Evolutionary conservation across 92 coral and sea anemone genomes (phyloP).

Genomic region (Palythoa heliodiscus): DNA sequence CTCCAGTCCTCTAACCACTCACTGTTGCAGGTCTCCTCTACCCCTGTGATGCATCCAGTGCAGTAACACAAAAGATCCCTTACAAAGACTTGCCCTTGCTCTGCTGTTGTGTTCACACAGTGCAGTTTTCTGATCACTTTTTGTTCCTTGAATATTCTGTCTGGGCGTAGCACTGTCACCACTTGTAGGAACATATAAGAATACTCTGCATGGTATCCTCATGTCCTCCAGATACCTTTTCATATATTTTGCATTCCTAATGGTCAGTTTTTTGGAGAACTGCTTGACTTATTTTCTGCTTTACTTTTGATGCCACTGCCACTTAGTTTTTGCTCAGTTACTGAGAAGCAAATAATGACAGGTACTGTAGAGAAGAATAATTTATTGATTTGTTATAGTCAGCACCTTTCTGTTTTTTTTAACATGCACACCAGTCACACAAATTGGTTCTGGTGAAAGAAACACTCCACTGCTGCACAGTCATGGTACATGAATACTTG

Average conservation of each 20-base stretch:
- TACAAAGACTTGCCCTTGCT: too few species aligned
- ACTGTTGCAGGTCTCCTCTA: too few species aligned
- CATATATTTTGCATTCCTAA: not conserved
- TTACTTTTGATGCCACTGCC: too few species aligned
- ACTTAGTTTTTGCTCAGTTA: too few species aligned
- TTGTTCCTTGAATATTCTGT: not conserved
- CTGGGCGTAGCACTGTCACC: constrained; percentile 1
- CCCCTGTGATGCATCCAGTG: too few species aligned
- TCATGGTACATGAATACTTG: too few species aligned
- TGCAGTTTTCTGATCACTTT: not conserved
- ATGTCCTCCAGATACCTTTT: not conserved
- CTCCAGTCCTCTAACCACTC: too few species aligned
- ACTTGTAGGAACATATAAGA: constrained; percentile 7
- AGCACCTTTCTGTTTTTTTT: constrained; percentile 31
- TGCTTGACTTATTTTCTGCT: not conserved
- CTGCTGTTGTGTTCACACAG: not conserved
- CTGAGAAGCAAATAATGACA: constrained; percentile 30
- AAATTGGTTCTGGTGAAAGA: too few species aligned
- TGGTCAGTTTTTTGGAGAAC: not conserved
- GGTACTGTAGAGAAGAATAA: constrained; percentile 21
- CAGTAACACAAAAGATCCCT: too few species aligned
- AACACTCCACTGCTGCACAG: too few species aligned
- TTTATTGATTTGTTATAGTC: constrained; percentile 34
- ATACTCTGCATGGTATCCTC: not conserved
- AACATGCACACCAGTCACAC: too few species aligned